Base-by-base conservation (phyloP, 2,797 vertebrate genomes). In the Selene dorsalis region DNA sequence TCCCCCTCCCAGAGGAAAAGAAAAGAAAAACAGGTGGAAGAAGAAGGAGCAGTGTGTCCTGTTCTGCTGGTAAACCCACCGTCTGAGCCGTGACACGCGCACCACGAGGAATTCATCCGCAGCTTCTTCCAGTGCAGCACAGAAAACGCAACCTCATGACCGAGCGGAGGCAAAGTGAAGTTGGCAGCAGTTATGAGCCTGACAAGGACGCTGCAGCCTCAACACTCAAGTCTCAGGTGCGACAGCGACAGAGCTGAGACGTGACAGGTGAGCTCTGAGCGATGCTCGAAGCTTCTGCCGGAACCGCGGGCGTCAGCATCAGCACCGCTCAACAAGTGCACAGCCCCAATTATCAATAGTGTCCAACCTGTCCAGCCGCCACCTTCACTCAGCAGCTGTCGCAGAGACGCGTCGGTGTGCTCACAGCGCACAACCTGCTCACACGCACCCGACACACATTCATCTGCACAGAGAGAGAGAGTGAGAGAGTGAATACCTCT, bases 251-350 rank as follows among this genome's bases (percentile, higher is more conserved):
- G 10, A 10, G 3, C 6, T 18, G 38, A 32, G 22, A 47, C 38
- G n/a, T 8, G 60, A 65, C 52, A 50, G 53, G 18, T 28, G 16
- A 35, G 52, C 4, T 60, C 12, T 3, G 32, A 7, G 17, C 2
- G 18, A 35, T 32, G 35, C 60, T 26, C 9, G 11, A 28, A 8
- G 35, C 38, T 16, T 10, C 10, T 52, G n/a, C 3, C 12, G 50
- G 22, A 4, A 11, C 13, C 11, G n/a, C 50, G 9, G 50, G 50
- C 22, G 59, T 41, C 39, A 39, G 70, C 39, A 32, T 53, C 57
- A 61, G 11, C 56, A 56, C 75, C 82, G 62, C 84, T 90, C 91
- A 92, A 91, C 91, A 92, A 89, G 91, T 91, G 88, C 68, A 84
- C 69, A 75, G 45, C 79, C 79, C 32, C 67, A 58, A 72, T 75